Base-by-base conservation (phyloP, 2,113 vertebrate genomes). In the Thamnophis sirtalis region DNA sequence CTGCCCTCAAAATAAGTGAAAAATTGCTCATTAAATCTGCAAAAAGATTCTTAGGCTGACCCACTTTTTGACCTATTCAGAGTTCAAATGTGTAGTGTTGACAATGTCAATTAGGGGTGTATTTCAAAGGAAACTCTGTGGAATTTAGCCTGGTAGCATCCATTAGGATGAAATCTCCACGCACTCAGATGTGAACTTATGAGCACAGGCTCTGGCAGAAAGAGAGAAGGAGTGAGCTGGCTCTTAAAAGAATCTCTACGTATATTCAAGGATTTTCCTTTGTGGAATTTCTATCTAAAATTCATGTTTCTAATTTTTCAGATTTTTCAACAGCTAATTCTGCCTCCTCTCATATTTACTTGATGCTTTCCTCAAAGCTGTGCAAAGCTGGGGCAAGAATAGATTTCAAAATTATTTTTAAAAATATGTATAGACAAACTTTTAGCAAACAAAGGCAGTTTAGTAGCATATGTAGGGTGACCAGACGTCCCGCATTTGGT, bases 1-100 rank as follows among this genome's bases (percentile, higher is more conserved):
- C 22, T 90, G 53, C 3, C 4, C 2, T 15, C 73, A 49, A 93
- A 94, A 94, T 85, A 60, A 93, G 90, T 50, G 28, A n/a, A 26
- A 92, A 93, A 92, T 92, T 93, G 60, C 48, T 95, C 56, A 92
- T 93, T 95, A 94, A 89, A 90, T 60, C 48, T 89, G 93, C 38
- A 93, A 90, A 94, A 28, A 9, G 49, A 5, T 87, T 0, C 84
- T 49, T 86, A 87, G 87, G 50, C 50, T 95, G 92, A 73, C 24
- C 60, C 28, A 92, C 24, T 13, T 87, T 94, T 93, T 93, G 87
- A 84, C 56, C 93, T 95, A 86, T 63, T 86, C 60, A 28, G 51
- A 86, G 53, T 1, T 90, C 56, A 86, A 92, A 55, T 10, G 43
- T 92, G 87, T 60, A 92, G 22, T 73, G 21, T 33, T 0, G 24